Evolutionary conservation across 2,113 vertebrate species (phyloP).

Genomic region (Esox niger): DNA sequence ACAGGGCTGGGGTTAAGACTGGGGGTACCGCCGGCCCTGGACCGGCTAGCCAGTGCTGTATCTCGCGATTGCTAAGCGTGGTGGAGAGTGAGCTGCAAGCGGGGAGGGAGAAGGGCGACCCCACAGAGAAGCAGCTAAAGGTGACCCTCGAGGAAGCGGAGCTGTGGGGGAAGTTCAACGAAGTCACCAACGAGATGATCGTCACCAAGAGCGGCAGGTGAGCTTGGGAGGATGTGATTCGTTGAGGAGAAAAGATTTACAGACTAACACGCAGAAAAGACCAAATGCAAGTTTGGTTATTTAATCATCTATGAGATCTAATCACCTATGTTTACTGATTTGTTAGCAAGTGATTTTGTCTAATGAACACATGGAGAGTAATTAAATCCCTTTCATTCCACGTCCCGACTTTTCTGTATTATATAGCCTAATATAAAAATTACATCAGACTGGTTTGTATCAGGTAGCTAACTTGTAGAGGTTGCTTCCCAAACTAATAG

Average conservation of each 20-base stretch:
- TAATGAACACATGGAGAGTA: too few species aligned
- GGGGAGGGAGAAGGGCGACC: conserved; percentile 91
- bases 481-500: not conserved
- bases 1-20: conserved; percentile 31
- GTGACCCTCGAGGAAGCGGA: conserved; percentile 86
- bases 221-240: conserved; percentile 40
- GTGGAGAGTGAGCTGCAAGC: conserved; percentile 89
- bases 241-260: too few species aligned
- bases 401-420: not conserved
- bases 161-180: conserved; percentile 91
- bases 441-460: too few species aligned
- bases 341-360: too few species aligned
- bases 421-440: too few species aligned
- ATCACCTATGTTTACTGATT: too few species aligned
- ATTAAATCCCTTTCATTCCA: not conserved
- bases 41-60: conserved; percentile 46
- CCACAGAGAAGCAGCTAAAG: conserved; percentile 88
- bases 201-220: conserved; percentile 98
- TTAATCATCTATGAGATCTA: too few species aligned
- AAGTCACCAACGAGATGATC: conserved; percentile 97
- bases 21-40: conserved; percentile 16
- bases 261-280: too few species aligned
- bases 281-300: too few species aligned
- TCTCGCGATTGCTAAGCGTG: conserved; percentile 85
- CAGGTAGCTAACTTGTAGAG: too few species aligned